A percentile compares a stretch with the other conserved stretches of the same genome.
Evolutionary conservation across 2,797 vertebrate genomes (phyloP).

Genomic region (Acanthurus tractus): DNA sequence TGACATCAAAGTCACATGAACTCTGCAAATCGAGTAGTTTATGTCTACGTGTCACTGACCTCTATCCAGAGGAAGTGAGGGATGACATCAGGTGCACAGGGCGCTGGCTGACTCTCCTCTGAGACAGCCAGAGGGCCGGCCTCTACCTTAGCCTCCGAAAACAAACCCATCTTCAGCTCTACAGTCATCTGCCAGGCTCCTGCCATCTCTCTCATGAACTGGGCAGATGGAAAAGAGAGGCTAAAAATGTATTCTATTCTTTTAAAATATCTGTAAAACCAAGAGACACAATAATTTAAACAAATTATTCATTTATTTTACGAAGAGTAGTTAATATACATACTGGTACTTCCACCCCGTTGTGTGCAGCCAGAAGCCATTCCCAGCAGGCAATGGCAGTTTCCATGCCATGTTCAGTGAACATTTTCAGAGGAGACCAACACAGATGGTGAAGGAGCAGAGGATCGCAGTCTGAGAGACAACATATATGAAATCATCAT

Average conservation of each 20-base stretch:
- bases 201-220: conserved; percentile 99
- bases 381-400: conserved; percentile 98
- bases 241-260: neutral
- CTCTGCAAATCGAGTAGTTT: neutral
- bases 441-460: conserved; percentile 96
- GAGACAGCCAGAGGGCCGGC: conserved; percentile 95
- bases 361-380: conserved; percentile 96
- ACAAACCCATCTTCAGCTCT: conserved; percentile 94
- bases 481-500: neutral
- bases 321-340: conserved; percentile 22
- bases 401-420: conserved; percentile 96
- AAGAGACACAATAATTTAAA: neutral
- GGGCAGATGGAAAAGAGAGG: neutral
- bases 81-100: conserved; percentile 92
- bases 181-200: conserved; percentile 99
- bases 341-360: conserved; percentile 95
- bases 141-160: conserved; percentile 91
- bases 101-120: conserved; percentile 94
- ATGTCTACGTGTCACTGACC: conserved; percentile 75
- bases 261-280: neutral
- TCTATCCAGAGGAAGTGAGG: conserved; percentile 99
- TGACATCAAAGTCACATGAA: too few species aligned
- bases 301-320: neutral
- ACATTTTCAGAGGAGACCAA: conserved; percentile 97
- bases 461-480: conserved; percentile 90